Conservation (phyloP, 2,888 invertebrate genomes). For the Leptothorax acervorum region DNA sequence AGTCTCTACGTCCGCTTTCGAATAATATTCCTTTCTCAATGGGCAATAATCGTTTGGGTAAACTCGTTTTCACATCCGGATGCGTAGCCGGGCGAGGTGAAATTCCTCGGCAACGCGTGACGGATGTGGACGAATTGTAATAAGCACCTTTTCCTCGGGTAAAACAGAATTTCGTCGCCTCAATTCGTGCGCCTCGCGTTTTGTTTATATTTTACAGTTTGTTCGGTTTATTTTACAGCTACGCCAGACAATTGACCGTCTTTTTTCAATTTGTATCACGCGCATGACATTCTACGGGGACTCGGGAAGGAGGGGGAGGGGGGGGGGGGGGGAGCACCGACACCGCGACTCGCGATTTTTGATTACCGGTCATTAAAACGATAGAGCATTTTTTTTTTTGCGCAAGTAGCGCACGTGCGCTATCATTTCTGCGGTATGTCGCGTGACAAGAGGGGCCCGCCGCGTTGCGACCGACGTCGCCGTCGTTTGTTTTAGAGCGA, state of each 20-base stretch:
- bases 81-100: conserved; percentile 7
- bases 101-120: conserved; percentile 18
- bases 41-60: conserved; percentile 34
- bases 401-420: conserved; percentile 37
- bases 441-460: conserved; percentile 63
- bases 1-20: conserved; percentile 67
- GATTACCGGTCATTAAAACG: conserved; percentile 27
- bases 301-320: background rate
- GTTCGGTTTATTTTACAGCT: background rate
- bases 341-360: background rate
- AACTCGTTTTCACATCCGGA: conserved; percentile 50
- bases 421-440: conserved; percentile 54
- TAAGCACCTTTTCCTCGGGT: background rate
- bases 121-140: conserved; percentile 16
- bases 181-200: background rate
- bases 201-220: background rate
- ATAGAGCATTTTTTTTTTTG: conserved; percentile 8
- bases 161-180: background rate
- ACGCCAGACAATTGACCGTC: background rate
- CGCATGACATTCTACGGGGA: background rate
- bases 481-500: conserved; percentile 42
- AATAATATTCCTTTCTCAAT: conserved; percentile 54
- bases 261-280: background rate
- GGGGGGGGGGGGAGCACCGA: background rate
- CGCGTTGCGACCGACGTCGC: conserved; percentile 50